Percentiles rank a stretch among this genome's conserved stretches.
phyloP scores from a whole-genome alignment of 2,888 invertebrate genomes.

The Temnothorax unifasciatus region DNA sequence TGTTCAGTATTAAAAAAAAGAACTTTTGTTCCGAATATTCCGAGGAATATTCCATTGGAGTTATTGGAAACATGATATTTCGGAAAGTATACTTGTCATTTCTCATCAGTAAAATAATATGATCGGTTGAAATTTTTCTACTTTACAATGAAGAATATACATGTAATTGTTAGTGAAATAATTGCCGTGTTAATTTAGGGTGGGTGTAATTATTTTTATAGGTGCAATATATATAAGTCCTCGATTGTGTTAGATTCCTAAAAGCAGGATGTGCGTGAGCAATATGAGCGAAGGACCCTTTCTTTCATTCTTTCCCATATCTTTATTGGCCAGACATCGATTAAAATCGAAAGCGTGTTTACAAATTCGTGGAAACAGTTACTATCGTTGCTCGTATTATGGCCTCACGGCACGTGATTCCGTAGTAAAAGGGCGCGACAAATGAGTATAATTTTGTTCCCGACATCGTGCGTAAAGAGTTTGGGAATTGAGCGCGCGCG shows the following conservation, averaged over 20 bases:
- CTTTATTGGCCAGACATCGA: slow-evolving; percentile 57
- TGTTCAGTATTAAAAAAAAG: not conserved
- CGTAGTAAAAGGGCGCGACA: slow-evolving; percentile 49
- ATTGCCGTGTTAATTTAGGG: not conserved
- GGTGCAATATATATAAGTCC: not conserved
- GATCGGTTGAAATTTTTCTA: not conserved
- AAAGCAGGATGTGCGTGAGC: slow-evolving; percentile 22
- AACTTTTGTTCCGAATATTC: not conserved
- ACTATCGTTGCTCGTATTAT: slow-evolving; percentile 45
- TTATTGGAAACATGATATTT: not conserved
- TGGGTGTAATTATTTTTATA: not conserved
- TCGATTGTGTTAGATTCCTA: not conserved
- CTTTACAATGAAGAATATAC: not conserved
- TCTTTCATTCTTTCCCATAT: slow-evolving; percentile 1
- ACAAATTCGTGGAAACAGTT: slow-evolving; percentile 62
- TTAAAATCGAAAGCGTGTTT: slow-evolving; percentile 54
- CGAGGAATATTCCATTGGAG: too few relatives aligned
- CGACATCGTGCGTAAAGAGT: slow-evolving; percentile 31
- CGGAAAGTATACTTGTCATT: not conserved
- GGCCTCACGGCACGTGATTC: slow-evolving; percentile 56
- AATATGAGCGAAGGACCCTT: not conserved
- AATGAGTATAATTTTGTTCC: slow-evolving; percentile 42
- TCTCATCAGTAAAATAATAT: not conserved
- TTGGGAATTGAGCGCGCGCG: not conserved
- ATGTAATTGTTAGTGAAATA: not conserved